These are phyloP conservation scores for Sinhomidia bicolor DNA, from an alignment of 2,888 invertebrate genomes.

Conservation along the genomic window DNA sequence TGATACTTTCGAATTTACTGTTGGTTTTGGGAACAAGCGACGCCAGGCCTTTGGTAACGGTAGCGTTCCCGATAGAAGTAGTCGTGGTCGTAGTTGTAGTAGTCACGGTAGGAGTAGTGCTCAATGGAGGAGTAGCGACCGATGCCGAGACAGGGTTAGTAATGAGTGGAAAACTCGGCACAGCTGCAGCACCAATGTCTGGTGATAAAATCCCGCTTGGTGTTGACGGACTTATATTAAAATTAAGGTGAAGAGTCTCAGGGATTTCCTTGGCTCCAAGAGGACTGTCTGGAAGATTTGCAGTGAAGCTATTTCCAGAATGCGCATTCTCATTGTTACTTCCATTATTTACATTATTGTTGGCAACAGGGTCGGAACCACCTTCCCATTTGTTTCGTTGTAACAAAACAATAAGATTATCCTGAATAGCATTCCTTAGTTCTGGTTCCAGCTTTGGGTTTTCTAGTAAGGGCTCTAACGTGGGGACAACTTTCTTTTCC, in stretches of 20 bases:
- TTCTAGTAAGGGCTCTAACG: constrained; percentile 92
- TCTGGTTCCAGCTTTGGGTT: constrained; percentile 93
- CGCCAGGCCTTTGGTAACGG: constrained; percentile 30
- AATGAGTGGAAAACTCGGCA: constrained; percentile 44
- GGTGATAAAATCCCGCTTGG: constrained; percentile 40
- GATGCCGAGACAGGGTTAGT: too few relatives aligned
- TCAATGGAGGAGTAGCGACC: too few relatives aligned
- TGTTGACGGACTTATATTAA: constrained; percentile 11
- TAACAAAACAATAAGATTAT: constrained; percentile 83
- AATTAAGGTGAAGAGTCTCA: constrained; percentile 45
- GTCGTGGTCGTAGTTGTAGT: background rate
- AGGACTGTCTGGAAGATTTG: constrained; percentile 33
- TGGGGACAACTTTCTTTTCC: constrained; percentile 95
- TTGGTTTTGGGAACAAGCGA: constrained; percentile 45
- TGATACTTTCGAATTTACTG: constrained; percentile 57
- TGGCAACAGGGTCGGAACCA: background rate
- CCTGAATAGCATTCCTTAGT: constrained; percentile 90
- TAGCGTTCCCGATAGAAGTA: too few relatives aligned
- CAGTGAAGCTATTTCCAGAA: constrained; percentile 29
- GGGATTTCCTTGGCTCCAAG: constrained; percentile 47
- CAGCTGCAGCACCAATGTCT: constrained; percentile 26
- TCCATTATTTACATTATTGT: constrained; percentile 58
- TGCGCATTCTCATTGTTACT: constrained; percentile 44
- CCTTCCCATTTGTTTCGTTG: constrained; percentile 45
- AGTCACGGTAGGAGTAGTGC: background rate